Evolutionary conservation across 2,888 invertebrate genomes (phyloP).

Genomic region (Automeris io): DNA sequence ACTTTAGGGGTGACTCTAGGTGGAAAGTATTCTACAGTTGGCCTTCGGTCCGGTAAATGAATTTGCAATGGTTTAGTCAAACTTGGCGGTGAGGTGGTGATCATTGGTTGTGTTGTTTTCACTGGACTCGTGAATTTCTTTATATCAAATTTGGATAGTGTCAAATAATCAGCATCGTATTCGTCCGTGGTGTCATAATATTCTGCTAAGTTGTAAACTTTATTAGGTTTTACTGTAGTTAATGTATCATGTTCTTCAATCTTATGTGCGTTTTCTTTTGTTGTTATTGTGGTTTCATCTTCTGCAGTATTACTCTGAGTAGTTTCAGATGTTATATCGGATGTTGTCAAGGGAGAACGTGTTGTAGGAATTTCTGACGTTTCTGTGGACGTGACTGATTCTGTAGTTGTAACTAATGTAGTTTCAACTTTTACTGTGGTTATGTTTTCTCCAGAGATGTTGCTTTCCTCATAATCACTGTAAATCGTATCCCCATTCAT

Average conservation of each 20-base stretch:
- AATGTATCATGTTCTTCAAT: constrained; percentile 10
- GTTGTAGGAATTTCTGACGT: constrained; percentile 3
- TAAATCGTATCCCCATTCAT: constrained; percentile 48
- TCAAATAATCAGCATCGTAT: constrained; percentile 50
- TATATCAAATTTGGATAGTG: constrained; percentile 50
- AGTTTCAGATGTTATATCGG: neutral
- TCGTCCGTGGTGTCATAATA: constrained; percentile 55
- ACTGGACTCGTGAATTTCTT: constrained; percentile 39
- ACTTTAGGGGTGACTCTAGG: constrained; percentile 36
- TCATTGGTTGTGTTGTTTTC: constrained; percentile 12
- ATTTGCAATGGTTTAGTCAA: constrained; percentile 20
- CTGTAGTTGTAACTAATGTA: neutral
- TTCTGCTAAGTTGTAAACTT: constrained; percentile 37
- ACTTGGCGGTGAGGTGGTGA: constrained; percentile 19
- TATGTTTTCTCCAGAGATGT: constrained; percentile 32
- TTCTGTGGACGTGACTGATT: constrained; percentile 2
- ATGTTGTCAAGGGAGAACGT: neutral
- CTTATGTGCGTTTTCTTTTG: neutral
- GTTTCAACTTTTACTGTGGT: constrained; percentile 15
- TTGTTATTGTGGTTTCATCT: neutral
- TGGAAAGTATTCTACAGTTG: constrained; percentile 63
- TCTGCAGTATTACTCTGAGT: neutral
- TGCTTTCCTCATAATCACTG: constrained; percentile 52
- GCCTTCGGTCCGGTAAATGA: constrained; percentile 39
- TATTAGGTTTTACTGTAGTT: constrained; percentile 34